These are phyloP conservation scores for Calliphora vomitoria DNA, from an alignment of 2,888 invertebrate genomes.

Conservation along the genomic window DNA sequence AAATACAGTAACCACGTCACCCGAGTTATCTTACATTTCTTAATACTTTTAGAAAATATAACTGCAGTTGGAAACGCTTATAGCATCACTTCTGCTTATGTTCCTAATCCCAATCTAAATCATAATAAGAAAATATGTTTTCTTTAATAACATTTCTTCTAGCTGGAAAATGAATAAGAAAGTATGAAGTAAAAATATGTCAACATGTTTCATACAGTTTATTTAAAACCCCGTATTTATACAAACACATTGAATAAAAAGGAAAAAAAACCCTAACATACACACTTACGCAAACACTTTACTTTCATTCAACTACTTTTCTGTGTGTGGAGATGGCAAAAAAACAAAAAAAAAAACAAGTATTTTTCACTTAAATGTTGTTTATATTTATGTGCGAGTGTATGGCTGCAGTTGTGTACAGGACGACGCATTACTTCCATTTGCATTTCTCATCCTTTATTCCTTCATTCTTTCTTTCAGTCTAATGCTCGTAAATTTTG, in stretches of 20 bases:
- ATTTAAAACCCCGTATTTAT: background rate
- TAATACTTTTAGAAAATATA: background rate
- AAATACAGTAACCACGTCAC: background rate
- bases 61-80: slow-evolving; percentile 3
- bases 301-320: slow-evolving; percentile 4
- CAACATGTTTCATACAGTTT: slow-evolving; percentile 39
- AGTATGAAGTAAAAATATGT: slow-evolving; percentile 8
- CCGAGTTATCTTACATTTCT: background rate
- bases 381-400: background rate
- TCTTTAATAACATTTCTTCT: slow-evolving; percentile 11
- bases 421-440: slow-evolving; percentile 23
- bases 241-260: slow-evolving; percentile 21
- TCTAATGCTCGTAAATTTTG: slow-evolving; percentile 5
- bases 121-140: slow-evolving; percentile 11
- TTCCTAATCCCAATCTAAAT: slow-evolving; percentile 14
- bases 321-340: background rate
- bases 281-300: slow-evolving; percentile 4
- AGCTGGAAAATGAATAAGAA: slow-evolving; percentile 1
- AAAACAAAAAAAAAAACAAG: background rate
- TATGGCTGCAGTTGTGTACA: background rate
- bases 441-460: slow-evolving; percentile 9
- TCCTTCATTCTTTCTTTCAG: background rate
- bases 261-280: background rate
- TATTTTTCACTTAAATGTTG: slow-evolving; percentile 25
- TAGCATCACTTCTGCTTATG: slow-evolving; percentile 12